Evolutionary conservation across 1,140 invertebrate genomes (phyloP).

Genomic region (Halictus rubicundus): DNA sequence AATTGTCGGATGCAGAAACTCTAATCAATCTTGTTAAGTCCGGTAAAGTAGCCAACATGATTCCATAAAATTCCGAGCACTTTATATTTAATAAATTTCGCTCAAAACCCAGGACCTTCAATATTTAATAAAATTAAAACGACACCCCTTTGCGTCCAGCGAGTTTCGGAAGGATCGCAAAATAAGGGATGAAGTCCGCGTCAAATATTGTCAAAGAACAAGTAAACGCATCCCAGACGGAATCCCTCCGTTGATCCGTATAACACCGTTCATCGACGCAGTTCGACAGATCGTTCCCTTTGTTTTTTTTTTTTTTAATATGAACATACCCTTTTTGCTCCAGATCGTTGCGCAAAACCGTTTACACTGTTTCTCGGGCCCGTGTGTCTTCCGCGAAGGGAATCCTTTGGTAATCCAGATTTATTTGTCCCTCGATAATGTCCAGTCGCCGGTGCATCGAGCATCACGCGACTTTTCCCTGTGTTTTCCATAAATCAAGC

Average conservation of each 20-base stretch:
- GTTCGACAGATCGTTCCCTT: constrained; percentile 24
- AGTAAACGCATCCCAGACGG: neutral
- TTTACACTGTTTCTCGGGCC: constrained; percentile 13
- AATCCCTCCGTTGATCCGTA: neutral
- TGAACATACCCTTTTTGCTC: neutral
- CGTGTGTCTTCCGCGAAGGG: constrained; percentile 33
- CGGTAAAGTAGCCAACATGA: too few relatives aligned
- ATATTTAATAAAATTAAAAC: too few relatives aligned
- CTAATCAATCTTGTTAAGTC: too few relatives aligned
- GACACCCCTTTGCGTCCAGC: too few relatives aligned
- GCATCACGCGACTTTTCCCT: constrained; percentile 7
- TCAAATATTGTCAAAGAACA: constrained; percentile 1
- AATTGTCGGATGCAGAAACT: too few relatives aligned
- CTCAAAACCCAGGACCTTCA: too few relatives aligned
- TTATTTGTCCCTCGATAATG: constrained; percentile 47
- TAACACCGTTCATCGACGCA: constrained; percentile 6
- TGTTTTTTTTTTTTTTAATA: constrained; percentile 1
- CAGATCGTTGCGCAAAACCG: neutral
- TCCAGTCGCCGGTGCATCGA: constrained; percentile 14
- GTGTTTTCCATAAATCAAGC: constrained; percentile 47
- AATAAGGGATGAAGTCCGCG: neutral
- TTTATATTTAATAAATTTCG: too few relatives aligned
- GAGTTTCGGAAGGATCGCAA: too few relatives aligned
- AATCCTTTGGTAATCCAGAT: constrained; percentile 48
- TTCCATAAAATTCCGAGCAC: too few relatives aligned